Conservation (phyloP, 2,888 invertebrate species). For the Drosophila gaucha region DNA sequence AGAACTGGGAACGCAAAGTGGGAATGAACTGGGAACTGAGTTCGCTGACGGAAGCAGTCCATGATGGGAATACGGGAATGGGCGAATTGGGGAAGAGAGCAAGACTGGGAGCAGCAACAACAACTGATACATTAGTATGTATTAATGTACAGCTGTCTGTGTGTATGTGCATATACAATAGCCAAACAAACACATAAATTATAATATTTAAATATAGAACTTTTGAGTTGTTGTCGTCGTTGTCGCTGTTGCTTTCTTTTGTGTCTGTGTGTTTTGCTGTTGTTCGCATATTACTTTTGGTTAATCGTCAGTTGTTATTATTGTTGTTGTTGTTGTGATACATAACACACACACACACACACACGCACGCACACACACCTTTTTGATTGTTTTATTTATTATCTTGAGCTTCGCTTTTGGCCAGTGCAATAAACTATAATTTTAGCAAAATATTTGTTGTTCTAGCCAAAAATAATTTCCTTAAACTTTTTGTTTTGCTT, state of each 20-base stretch:
- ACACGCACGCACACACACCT: too few species aligned
- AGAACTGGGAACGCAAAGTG: conserved; percentile 58
- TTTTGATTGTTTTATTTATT: conserved; percentile 40
- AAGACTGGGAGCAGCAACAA: conserved; percentile 25
- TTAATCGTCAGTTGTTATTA: conserved; percentile 54
- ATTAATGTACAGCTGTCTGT: conserved; percentile 5
- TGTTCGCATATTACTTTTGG: conserved; percentile 59
- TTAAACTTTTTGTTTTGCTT: too few species aligned
- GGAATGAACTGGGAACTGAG: conserved; percentile 65
- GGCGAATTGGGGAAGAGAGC: conserved; percentile 11
- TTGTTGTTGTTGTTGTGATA: conserved; percentile 23
- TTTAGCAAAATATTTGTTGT: too few species aligned
- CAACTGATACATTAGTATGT: conserved; percentile 20
- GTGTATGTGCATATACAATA: conserved; percentile 48
- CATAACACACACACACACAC: conserved; percentile 15
- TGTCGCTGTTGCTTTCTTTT: conserved; percentile 31
- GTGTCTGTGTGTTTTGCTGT: conserved; percentile 32
- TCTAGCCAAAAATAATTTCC: too few species aligned
- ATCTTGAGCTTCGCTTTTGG: conserved; percentile 44
- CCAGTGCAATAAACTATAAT: conserved; percentile 62
- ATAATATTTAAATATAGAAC: conserved; percentile 81
- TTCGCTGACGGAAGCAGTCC: conserved; percentile 62
- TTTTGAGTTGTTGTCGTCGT: conserved; percentile 74
- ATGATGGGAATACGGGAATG: conserved; percentile 41
- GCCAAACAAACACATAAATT: conserved; percentile 79